Conservation (phyloP, 2,113 vertebrate species). For the Toxotes jaculatrix region DNA sequence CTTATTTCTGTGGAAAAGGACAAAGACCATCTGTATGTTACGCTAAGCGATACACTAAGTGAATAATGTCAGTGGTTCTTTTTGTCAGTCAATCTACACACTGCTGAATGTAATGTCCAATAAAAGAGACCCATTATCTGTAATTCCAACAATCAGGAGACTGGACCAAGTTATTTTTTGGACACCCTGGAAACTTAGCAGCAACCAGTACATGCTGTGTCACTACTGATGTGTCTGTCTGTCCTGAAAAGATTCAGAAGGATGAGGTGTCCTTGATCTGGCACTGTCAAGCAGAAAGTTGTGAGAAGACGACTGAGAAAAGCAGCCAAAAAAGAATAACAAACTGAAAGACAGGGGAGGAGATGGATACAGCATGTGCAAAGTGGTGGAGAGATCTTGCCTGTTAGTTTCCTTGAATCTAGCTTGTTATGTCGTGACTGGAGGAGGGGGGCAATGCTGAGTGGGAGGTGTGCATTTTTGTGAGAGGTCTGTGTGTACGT, state of each 20-base stretch:
- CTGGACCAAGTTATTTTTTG: conserved; percentile 25
- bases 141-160: conserved; percentile 28
- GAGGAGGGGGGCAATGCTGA: conserved; percentile 45
- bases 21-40: conserved; percentile 4
- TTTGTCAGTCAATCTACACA: conserved; percentile 22
- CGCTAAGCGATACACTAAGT: neutral
- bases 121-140: conserved; percentile 24
- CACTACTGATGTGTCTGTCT: conserved; percentile 10
- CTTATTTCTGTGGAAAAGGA: neutral
- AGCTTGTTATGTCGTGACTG: conserved; percentile 64
- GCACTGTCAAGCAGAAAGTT: conserved; percentile 50
- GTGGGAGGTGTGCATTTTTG: conserved; percentile 59
- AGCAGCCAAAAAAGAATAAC: conserved; percentile 22
- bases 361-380: conserved; percentile 8
- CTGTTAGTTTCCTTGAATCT: conserved; percentile 50
- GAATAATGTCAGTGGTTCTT: conserved; percentile 18
- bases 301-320: conserved; percentile 26
- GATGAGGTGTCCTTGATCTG: conserved; percentile 71
- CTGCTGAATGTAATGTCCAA: neutral
- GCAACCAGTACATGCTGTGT: conserved; percentile 40
- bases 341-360: conserved; percentile 12
- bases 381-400: conserved; percentile 37
- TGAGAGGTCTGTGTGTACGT: conserved; percentile 31
- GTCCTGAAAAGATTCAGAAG: conserved; percentile 31
- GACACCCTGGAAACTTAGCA: conserved; percentile 44